Conservation (phyloP, 2,113 vertebrate genomes). For the Lonchura striata region DNA sequence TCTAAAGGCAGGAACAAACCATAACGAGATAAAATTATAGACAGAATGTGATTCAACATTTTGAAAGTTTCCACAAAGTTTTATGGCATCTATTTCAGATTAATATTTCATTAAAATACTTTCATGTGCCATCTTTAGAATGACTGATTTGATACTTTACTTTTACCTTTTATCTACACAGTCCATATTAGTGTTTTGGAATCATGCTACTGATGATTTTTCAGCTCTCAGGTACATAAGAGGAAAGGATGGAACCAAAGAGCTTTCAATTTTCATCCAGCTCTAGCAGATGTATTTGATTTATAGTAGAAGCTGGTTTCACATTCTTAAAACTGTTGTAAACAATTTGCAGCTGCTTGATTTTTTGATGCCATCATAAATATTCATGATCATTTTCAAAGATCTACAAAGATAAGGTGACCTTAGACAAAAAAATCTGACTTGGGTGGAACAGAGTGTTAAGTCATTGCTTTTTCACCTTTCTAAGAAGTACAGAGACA, state of each 20-base stretch:
- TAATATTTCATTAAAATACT: conserved; percentile 40
- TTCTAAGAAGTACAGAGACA: conserved; percentile 10
- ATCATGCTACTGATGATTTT: conserved; percentile 16
- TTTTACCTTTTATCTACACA: conserved; percentile 29
- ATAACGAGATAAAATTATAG: not conserved
- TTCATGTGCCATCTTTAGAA: conserved; percentile 1
- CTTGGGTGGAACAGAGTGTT: not conserved
- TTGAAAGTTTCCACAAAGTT: conserved; percentile 14
- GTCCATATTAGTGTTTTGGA: conserved; percentile 2
- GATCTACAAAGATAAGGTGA: conserved; percentile 63
- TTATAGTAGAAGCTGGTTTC: conserved; percentile 46
- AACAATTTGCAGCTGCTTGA: conserved; percentile 58
- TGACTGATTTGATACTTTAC: not conserved
- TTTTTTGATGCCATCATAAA: conserved; percentile 64
- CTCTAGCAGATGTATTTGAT: conserved; percentile 44
- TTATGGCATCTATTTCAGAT: conserved; percentile 21
- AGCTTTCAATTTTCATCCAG: conserved; percentile 12
- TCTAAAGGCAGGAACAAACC: not conserved
- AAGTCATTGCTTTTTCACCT: conserved; percentile 31
- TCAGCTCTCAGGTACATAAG: not conserved
- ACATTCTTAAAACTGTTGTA: conserved; percentile 54
- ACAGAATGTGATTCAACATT: not conserved
- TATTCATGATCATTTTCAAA: conserved; percentile 53
- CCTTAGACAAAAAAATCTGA: conserved; percentile 39
- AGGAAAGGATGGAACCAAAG: not conserved